Percentiles rank a stretch among this genome's conserved stretches.
Evolutionary conservation across 2,113 vertebrate species (phyloP).

Genomic region (Porphyrio hochstetteri): DNA sequence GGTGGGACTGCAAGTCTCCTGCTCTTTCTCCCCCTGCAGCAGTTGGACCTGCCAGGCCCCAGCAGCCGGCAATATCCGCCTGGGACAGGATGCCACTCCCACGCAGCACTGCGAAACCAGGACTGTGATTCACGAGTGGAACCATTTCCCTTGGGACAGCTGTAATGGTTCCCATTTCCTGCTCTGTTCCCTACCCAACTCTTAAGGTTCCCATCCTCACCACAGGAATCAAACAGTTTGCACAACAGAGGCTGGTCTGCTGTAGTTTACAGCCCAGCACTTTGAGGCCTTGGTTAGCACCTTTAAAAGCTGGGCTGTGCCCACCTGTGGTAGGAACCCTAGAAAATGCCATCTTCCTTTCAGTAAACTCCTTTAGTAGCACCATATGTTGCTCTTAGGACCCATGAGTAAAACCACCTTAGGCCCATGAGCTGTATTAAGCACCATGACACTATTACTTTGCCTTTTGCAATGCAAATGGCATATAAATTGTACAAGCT

Average conservation of each 20-base stretch:
- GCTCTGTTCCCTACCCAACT: conserved; percentile 24
- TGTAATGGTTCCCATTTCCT: conserved; percentile 66
- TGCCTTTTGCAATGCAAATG: neutral
- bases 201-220: conserved; percentile 48
- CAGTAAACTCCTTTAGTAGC: neutral
- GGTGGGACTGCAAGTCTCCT: neutral
- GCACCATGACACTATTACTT: neutral
- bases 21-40: neutral
- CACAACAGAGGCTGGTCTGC: neutral
- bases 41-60: neutral
- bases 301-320: neutral
- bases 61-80: neutral
- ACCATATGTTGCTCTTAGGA: neutral
- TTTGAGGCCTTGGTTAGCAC: neutral
- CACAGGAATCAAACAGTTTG: conserved; percentile 35
- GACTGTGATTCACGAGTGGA: conserved; percentile 51
- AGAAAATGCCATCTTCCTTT: neutral
- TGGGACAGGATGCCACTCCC: conserved; percentile 22
- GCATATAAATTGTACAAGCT: neutral
- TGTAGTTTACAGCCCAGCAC: neutral
- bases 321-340: neutral
- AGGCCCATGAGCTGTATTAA: neutral
- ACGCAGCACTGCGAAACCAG: neutral
- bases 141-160: conserved; percentile 61
- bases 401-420: neutral